Conservation (phyloP, 2,888 invertebrate genomes). For the Cinara cedri region DNA sequence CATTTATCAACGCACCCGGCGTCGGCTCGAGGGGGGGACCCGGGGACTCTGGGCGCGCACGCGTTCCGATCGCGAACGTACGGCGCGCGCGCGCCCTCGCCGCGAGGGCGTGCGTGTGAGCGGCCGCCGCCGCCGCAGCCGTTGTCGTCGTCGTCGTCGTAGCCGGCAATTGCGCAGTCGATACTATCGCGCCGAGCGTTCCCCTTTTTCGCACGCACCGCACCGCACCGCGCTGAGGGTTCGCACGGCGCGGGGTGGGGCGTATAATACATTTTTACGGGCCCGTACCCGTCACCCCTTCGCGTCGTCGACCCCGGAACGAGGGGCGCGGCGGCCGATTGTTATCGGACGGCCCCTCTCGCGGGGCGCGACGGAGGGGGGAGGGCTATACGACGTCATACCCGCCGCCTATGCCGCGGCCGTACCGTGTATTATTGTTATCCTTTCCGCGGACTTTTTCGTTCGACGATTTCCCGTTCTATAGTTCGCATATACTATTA, state of each 20-base stretch:
- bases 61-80: not conserved
- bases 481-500: too few relatives aligned
- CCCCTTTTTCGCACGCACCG: conserved; percentile 30
- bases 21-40: not conserved
- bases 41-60: not conserved
- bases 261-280: conserved; percentile 52
- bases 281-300: conserved; percentile 33
- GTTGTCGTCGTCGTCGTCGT: conserved; percentile 11
- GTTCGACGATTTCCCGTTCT: too few relatives aligned
- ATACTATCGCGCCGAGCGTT: conserved; percentile 29
- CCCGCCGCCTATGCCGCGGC: not conserved
- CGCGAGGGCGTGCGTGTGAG: not conserved
- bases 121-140: not conserved
- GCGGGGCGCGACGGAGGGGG: not conserved
- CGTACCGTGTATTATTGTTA: too few relatives aligned
- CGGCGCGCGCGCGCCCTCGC: not conserved
- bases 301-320: not conserved
- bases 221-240: not conserved
- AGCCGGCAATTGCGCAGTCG: conserved; percentile 55
- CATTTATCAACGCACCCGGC: conserved; percentile 47
- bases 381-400: not conserved
- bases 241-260: conserved; percentile 21
- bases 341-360: conserved; percentile 53
- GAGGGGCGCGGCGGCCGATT: conserved; percentile 37
- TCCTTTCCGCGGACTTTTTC: too few relatives aligned